phyloP scores from a whole-genome alignment of 2,113 vertebrate genomes.

The Atractosteus spatula region DNA sequence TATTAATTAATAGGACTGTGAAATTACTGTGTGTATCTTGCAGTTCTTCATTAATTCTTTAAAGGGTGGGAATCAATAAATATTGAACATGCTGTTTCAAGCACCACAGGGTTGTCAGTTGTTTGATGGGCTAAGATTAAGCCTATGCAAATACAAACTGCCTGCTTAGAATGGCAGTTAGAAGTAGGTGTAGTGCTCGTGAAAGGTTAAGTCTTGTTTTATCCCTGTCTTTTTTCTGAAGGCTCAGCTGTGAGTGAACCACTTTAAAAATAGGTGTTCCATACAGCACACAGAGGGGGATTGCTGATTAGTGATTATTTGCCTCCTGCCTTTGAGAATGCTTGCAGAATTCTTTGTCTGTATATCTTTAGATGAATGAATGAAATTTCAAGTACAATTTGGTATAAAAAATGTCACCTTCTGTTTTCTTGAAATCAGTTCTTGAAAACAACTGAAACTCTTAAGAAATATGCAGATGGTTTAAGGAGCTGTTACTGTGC shows the following conservation, averaged over 20 bases:
- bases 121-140: neutral
- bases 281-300: neutral
- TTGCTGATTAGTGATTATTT: conserved; percentile 7
- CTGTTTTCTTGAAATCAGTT: too few relatives aligned
- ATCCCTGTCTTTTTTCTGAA: neutral
- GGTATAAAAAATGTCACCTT: too few relatives aligned
- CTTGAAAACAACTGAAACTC: too few relatives aligned
- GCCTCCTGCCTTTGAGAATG: neutral
- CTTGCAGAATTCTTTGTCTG: conserved; percentile 1
- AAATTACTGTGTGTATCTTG: neutral
- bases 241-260: neutral
- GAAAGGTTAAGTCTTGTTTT: conserved; percentile 5
- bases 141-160: conserved; percentile 5
- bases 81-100: conserved; percentile 6
- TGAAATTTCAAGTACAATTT: too few relatives aligned
- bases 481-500: too few relatives aligned
- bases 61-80: conserved; percentile 9
- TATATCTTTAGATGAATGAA: too few relatives aligned
- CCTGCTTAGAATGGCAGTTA: neutral
- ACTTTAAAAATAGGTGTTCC: conserved; percentile 5
- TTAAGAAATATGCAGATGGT: too few relatives aligned
- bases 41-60: neutral
- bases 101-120: neutral
- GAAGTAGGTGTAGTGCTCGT: neutral
- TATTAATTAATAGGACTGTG: neutral